Evolutionary conservation across 1,140 invertebrate genomes (phyloP).

Genomic region (Bombus vancouverensis): DNA sequence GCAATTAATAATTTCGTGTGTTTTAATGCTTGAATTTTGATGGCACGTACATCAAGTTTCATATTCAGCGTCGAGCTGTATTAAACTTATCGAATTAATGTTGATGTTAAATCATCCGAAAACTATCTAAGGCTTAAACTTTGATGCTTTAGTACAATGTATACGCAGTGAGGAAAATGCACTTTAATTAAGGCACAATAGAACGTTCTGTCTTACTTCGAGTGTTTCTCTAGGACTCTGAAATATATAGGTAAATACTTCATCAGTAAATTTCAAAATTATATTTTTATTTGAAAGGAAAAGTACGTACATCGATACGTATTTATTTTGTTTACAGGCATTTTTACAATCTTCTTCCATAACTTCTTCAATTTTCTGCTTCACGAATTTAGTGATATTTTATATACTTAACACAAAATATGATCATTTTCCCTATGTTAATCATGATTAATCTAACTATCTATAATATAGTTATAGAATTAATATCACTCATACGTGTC

Average conservation of each 20-base stretch:
- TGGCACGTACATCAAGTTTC: not conserved
- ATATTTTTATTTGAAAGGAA: not conserved
- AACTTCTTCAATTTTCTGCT: not conserved
- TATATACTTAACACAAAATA: not conserved
- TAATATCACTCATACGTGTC: no score
- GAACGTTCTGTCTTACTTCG: not conserved
- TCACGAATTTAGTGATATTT: not conserved
- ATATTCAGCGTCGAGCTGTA: not conserved
- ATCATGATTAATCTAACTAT: no score
- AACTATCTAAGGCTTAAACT: not conserved
- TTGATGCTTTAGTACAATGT: not conserved
- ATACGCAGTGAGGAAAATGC: not conserved
- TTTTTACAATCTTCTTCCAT: not conserved
- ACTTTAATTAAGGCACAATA: not conserved
- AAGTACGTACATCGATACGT: not conserved
- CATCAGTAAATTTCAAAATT: not conserved
- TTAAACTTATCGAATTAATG: constrained; percentile 19
- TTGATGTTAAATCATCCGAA: constrained; percentile 1
- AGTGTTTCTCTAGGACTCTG: not conserved
- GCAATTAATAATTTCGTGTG: not conserved
- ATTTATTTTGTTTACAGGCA: no score
- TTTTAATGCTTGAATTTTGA: not conserved
- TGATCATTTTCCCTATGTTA: no score
- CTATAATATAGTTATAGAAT: no score
- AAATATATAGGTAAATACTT: not conserved